A percentile compares a stretch with the other conserved stretches of the same genome.
These are phyloP conservation scores for Erynnis tages DNA, from an alignment of 2,888 invertebrate genomes.

Conservation along the genomic window DNA sequence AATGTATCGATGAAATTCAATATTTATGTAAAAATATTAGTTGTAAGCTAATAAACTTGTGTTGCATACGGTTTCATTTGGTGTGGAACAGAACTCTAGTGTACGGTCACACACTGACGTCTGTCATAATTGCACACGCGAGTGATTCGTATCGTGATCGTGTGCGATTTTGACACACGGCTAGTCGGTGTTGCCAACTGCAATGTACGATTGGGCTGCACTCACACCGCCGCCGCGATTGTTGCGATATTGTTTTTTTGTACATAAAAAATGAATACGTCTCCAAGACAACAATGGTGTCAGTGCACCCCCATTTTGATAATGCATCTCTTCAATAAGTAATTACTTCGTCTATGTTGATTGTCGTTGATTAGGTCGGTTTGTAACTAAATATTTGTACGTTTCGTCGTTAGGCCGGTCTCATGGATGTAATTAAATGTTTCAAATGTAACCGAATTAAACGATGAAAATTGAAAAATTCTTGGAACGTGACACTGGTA, in stretches of 20 bases:
- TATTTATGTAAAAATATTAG: slow-evolving; percentile 25
- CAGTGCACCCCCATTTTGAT: slow-evolving; percentile 43
- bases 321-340: slow-evolving; percentile 24
- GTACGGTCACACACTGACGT: no score
- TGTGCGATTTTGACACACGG: background rate
- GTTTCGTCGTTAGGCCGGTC: background rate
- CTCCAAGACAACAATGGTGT: slow-evolving; percentile 47
- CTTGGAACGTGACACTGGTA: no score
- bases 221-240: slow-evolving; percentile 44
- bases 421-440: background rate
- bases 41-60: slow-evolving; percentile 27
- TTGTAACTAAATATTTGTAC: slow-evolving; percentile 35
- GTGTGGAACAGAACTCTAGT: slow-evolving; percentile 14
- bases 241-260: slow-evolving; percentile 56
- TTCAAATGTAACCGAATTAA: background rate
- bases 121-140: background rate
- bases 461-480: no score
- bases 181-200: background rate
- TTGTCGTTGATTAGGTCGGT: slow-evolving; percentile 44
- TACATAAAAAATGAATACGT: slow-evolving; percentile 52
- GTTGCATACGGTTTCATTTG: slow-evolving; percentile 24
- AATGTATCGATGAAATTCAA: slow-evolving; percentile 27
- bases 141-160: background rate
- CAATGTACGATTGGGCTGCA: slow-evolving; percentile 32
- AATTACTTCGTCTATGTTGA: slow-evolving; percentile 51